Evolutionary conservation across 2,797 vertebrate genomes (phyloP), one percentile per base, ranked within the genome.

Genomic region (Brachyrhaphis roseni): DNA sequence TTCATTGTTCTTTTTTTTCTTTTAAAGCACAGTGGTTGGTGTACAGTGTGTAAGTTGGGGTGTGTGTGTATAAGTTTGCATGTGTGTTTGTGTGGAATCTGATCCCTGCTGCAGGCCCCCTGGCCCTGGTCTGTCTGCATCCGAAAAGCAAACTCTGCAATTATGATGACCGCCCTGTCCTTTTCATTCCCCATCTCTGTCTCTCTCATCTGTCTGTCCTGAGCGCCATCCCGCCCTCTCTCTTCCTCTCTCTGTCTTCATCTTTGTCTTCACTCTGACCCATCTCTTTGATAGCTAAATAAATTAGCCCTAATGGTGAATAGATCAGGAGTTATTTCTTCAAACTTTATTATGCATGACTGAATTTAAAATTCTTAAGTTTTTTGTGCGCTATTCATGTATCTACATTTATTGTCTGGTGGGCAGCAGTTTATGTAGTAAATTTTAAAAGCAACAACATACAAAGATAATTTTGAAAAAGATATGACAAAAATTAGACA

Each of bases 111-210:
- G 90, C 84, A 84, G 39, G 92, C 93, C 94, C 92, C 85, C 81
- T 84, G 90, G 94, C 90, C 91, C 93, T 91, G 89, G 90, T 94
- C 93, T 95, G 93, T 93, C 91, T 95, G 91, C 91, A 92, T 93
- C 92, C 87, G 91, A 94, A 95, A 94, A 95, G 94, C 94, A 93
- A 95, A 94, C 93, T 92, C 93, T 94, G 94, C 93, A 94, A 89
- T 94, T 94, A 94, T 94, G 92, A 92, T 94, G 94, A 94, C 93
- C 92, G 91, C 89, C 90, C 86, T 94, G 93, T 95, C 92, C 95
- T 94, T 92, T 94, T 94, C 90, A 92, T 91, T 95, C 91, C 90
- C 91, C 92, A 92, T 94, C 92, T 91, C 90, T 81, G 77, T 90
- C 87, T 91, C 86, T 80, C 71, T 72, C 82, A 81, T 36, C 64